Conservation (phyloP, 2,797 vertebrate species). For the Cercopithecus diana region DNA sequence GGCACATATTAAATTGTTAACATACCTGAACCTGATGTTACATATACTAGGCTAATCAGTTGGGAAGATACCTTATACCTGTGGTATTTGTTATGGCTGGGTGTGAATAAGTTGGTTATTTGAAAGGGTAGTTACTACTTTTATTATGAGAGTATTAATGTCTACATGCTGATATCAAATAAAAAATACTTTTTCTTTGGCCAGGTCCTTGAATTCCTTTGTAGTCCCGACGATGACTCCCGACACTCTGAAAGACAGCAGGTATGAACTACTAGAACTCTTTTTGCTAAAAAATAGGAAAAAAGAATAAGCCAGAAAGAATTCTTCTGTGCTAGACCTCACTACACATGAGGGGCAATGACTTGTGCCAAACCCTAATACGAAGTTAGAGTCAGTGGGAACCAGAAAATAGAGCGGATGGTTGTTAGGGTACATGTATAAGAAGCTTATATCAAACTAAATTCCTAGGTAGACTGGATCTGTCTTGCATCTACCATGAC, state of each 20-base stretch:
- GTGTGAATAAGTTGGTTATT: background rate
- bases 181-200: conserved; percentile 46
- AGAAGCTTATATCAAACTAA: background rate
- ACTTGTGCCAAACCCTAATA: background rate
- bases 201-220: conserved; percentile 97
- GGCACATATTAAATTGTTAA: background rate
- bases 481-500: background rate
- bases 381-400: background rate
- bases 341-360: background rate
- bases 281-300: background rate
- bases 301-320: background rate
- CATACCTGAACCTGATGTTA: background rate
- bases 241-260: conserved; percentile 97
- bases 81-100: background rate
- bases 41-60: background rate
- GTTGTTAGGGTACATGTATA: background rate
- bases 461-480: background rate
- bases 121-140: background rate
- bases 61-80: background rate
- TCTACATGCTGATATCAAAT: background rate
- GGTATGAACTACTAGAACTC: conserved; percentile 83
- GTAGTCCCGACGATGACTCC: conserved; percentile 95
- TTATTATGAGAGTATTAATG: background rate
- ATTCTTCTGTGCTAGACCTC: background rate
- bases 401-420: background rate